A percentile compares a stretch with the other conserved stretches of the same genome.
Evolutionary conservation across 2,888 invertebrate genomes (phyloP).

Genomic region (Dasypolia templi): DNA sequence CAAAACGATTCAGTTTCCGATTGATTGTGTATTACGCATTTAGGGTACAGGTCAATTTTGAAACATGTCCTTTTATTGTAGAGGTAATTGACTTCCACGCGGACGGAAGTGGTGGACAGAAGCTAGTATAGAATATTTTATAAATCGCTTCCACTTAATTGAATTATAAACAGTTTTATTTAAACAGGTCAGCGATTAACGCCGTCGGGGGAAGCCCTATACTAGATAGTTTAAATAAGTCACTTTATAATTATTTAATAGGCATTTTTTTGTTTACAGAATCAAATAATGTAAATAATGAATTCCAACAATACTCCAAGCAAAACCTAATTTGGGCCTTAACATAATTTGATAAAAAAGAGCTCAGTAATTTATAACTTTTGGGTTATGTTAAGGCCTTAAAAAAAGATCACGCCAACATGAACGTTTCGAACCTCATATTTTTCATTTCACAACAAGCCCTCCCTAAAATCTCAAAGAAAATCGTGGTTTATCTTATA

Average conservation of each 20-base stretch:
- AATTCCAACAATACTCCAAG: background rate
- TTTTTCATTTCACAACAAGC: background rate
- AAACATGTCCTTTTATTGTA: too few relatives aligned
- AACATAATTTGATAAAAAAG: too few relatives aligned
- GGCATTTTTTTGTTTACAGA: background rate
- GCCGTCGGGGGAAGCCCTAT: conserved; percentile 35
- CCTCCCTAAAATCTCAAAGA: conserved; percentile 10
- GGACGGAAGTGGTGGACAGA: too few relatives aligned
- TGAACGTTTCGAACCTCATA: conserved; percentile 2
- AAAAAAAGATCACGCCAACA: background rate
- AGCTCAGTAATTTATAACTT: background rate
- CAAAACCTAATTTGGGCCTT: too few relatives aligned
- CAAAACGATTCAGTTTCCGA: too few relatives aligned
- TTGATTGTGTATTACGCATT: too few relatives aligned
- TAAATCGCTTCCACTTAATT: conserved; percentile 36
- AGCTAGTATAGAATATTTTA: too few relatives aligned
- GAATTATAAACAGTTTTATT: conserved; percentile 44
- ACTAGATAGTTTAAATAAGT: background rate
- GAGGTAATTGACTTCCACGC: too few relatives aligned
- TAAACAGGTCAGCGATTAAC: conserved; percentile 46
- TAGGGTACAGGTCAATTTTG: too few relatives aligned
- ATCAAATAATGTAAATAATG: too few relatives aligned
- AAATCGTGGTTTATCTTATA: background rate
- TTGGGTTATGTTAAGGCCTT: background rate
- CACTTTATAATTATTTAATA: background rate